These are phyloP conservation scores for Diploscapter pachys DNA, from an alignment of 1,140 invertebrate species.

Conservation along the genomic window DNA sequence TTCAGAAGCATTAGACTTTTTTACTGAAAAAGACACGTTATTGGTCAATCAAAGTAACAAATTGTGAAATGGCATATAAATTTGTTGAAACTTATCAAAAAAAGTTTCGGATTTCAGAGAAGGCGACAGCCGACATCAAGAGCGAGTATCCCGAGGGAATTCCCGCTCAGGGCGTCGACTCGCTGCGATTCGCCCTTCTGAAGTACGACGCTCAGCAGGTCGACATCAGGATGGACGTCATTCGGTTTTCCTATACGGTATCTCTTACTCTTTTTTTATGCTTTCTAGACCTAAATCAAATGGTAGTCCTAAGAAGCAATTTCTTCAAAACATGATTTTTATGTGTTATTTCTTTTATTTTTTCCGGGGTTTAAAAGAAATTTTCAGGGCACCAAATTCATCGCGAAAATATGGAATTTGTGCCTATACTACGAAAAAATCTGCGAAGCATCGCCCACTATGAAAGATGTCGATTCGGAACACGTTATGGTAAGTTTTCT, in stretches of 20 bases:
- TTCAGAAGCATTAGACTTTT: slow-evolving; percentile 1
- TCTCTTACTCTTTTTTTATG: neutral
- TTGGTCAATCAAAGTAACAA: neutral
- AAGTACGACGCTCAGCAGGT: slow-evolving; percentile 69
- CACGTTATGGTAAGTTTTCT: slow-evolving; percentile 9
- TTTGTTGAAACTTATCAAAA: slow-evolving; percentile 2
- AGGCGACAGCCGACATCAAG: slow-evolving; percentile 39
- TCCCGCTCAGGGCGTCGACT: slow-evolving; percentile 96
- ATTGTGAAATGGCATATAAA: neutral
- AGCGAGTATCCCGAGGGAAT: slow-evolving; percentile 83
- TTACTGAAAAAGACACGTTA: neutral
- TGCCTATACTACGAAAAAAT: slow-evolving; percentile 78
- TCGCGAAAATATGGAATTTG: slow-evolving; percentile 97
- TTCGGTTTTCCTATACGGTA: slow-evolving; percentile 59
- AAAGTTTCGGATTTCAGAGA: slow-evolving; percentile 32
- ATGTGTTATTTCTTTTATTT: too few relatives aligned
- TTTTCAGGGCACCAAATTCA: slow-evolving; percentile 70
- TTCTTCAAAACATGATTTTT: too few relatives aligned
- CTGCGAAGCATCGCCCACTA: slow-evolving; percentile 8
- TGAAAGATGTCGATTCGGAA: slow-evolving; percentile 31
- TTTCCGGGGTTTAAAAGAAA: too few relatives aligned
- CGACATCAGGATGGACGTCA: slow-evolving; percentile 90
- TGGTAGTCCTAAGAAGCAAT: too few relatives aligned
- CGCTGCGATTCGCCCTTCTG: slow-evolving; percentile 88
- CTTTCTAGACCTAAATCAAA: too few relatives aligned